Conservation (phyloP, 2,888 invertebrate genomes). For the Diabrotica balteata region DNA sequence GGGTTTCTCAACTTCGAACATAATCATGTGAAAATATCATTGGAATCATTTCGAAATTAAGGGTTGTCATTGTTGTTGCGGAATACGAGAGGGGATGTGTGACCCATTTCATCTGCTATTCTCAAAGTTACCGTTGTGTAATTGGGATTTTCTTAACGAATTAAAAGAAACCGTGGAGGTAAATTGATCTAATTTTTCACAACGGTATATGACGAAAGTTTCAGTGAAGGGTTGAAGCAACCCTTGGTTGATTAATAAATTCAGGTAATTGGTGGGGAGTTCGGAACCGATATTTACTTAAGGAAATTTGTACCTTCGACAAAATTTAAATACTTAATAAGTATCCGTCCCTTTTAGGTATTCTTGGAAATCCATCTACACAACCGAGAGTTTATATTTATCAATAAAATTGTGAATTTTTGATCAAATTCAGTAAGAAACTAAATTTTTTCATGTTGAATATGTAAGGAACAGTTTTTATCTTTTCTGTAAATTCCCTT, state of each 20-base stretch:
- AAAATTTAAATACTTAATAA: constrained; percentile 2
- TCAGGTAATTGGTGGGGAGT: constrained; percentile 23
- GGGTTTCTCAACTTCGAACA: constrained; percentile 30
- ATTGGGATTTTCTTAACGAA: constrained; percentile 49
- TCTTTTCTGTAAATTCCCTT: too few species aligned
- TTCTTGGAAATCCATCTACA: too few species aligned
- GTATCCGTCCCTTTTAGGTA: background rate
- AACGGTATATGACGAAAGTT: constrained; percentile 25
- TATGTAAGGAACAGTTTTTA: too few species aligned
- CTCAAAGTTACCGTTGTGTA: constrained; percentile 47
- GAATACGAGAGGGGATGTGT: constrained; percentile 52
- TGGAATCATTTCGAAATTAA: constrained; percentile 60
- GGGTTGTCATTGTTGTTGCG: constrained; percentile 57
- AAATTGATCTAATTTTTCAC: constrained; percentile 40
- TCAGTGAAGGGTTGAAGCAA: constrained; percentile 26
- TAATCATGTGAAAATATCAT: constrained; percentile 60
- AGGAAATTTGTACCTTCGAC: constrained; percentile 23
- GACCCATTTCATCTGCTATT: constrained; percentile 47
- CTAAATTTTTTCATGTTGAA: too few species aligned
- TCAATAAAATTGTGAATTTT: too few species aligned
- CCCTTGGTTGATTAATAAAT: constrained; percentile 30
- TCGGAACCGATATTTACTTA: constrained; percentile 21
- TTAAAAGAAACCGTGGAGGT: constrained; percentile 40
- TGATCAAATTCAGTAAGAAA: too few species aligned
- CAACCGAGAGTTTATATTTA: too few species aligned